Evolutionary conservation across 2,113 vertebrate genomes (phyloP), one percentile per base, ranked within the genome.

Genomic region (Pipra filicauda): DNA sequence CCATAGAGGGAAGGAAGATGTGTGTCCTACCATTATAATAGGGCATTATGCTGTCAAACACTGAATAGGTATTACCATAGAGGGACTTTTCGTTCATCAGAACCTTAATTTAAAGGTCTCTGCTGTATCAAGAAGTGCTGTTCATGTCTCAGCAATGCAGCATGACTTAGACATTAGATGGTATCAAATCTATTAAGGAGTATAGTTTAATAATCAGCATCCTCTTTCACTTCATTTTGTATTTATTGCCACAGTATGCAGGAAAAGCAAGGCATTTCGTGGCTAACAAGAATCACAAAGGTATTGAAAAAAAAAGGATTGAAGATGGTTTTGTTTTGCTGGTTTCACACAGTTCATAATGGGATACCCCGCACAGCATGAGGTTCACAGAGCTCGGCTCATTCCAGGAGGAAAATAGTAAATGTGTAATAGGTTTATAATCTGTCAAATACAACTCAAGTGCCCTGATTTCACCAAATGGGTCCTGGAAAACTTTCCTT

Each of bases 261-360:
- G 80, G 79, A 96, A 94, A 95, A 92, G 58, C 41, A 52, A 94
- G 65, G 49, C 49, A 84, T 91, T 94, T 89, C 58, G 79, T 69
- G 70, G 57, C 58, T 93, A 96, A 91, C 54, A 87, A 93, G 76
- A 91, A 61, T 92, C 86, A 94, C 72, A 91, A 87, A 89, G 70
- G 66, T 87, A 70, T 59, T 22, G 79, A 77, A n/a, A n/a, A 72
- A 73, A 54, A 73, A 49, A 15, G 1, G 8, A 67, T 30, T 46
- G 23, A 66, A 89, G 80, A 89, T 69, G 65, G 85, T 72, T 97
- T 96, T 95, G 70, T 66, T 93, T 95, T 91, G 75, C 93, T 94
- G 62, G 62, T 83, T 94, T 96, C 90, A 92, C 76, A 93, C 61
- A 80, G 89, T 85, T 96, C 93, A 77, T 96, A 93, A 93, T 81